Percentiles rank a stretch among this genome's conserved stretches.
These are phyloP conservation scores for Pollimyrus isidori DNA, from an alignment of 2,113 vertebrate species.

Conservation along the genomic window DNA sequence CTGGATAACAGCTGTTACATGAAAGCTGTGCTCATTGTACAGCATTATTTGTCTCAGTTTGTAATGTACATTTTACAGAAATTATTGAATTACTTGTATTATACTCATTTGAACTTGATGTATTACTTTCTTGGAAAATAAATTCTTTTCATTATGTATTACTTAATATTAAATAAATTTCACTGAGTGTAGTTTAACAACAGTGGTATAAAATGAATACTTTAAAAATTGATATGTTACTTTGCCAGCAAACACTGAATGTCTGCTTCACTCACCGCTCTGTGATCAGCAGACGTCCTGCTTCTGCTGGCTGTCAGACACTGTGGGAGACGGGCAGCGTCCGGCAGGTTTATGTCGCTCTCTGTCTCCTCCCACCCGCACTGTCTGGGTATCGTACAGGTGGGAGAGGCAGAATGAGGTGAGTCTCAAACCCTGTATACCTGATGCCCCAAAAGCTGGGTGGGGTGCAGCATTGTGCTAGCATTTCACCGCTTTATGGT, in stretches of 20 bases:
- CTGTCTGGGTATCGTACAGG: not conserved
- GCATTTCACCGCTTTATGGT: not conserved
- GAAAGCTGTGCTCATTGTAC: not conserved
- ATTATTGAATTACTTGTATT: not conserved
- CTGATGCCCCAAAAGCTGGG: not conserved
- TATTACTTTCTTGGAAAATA: not conserved
- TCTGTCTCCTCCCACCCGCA: not conserved
- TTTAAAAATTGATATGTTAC: not conserved
- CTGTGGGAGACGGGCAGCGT: not conserved
- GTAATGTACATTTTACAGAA: not conserved
- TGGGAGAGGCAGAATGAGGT: not conserved
- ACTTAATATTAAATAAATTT: not conserved
- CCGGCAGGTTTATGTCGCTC: constrained; percentile 14
- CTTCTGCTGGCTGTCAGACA: not conserved
- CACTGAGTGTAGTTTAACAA: not conserved
- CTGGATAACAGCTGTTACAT: not conserved
- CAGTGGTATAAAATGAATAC: not conserved
- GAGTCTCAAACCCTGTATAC: not conserved
- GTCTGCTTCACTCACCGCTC: not conserved
- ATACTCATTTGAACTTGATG: not conserved
- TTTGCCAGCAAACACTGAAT: not conserved
- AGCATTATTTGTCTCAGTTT: not conserved
- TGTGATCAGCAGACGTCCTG: not conserved
- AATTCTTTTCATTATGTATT: not conserved
- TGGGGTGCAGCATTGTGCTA: not conserved